Percentiles rank a stretch among this genome's conserved stretches.
These are phyloP conservation scores for Xiphophorus birchmanni DNA, from an alignment of 2,797 vertebrate species.

Conservation along the genomic window DNA sequence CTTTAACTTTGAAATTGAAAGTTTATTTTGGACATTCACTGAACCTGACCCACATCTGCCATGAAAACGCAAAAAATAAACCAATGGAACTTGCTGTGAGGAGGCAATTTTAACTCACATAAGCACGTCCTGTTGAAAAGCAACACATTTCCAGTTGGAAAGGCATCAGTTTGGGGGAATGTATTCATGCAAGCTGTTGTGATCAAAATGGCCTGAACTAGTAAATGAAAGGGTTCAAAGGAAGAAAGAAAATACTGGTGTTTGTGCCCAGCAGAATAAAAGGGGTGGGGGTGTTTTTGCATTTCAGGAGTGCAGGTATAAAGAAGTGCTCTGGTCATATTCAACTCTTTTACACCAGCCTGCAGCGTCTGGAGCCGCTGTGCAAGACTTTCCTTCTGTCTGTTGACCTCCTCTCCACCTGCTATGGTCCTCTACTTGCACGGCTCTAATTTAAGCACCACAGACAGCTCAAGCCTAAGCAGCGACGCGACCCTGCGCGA, in stretches of 20 bases:
- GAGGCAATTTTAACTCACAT: not conserved
- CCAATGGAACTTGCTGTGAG: not conserved
- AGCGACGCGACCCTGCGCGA: slow-evolving; percentile 35
- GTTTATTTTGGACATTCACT: slow-evolving; percentile 20
- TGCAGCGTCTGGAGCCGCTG: slow-evolving; percentile 8
- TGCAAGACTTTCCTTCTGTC: not conserved
- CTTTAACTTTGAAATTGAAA: slow-evolving; percentile 11
- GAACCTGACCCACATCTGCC: slow-evolving; percentile 26
- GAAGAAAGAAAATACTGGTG: not conserved
- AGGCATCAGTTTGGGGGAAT: slow-evolving; percentile 7
- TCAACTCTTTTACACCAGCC: slow-evolving; percentile 9
- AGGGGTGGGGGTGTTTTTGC: slow-evolving; percentile 10
- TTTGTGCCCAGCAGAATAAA: not conserved
- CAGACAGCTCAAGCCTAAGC: slow-evolving; percentile 58
- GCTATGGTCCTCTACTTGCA: slow-evolving; percentile 68
- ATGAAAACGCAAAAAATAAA: slow-evolving; percentile 21
- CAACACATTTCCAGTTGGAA: slow-evolving; percentile 21
- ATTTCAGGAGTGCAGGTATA: slow-evolving; percentile 30
- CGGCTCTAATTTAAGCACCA: slow-evolving; percentile 69
- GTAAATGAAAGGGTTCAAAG: not conserved
- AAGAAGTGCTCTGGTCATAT: slow-evolving; percentile 27
- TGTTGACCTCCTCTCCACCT: slow-evolving; percentile 27
- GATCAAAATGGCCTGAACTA: slow-evolving; percentile 10
- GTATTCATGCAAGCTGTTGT: slow-evolving; percentile 20
- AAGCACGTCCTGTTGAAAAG: slow-evolving; percentile 8